phyloP scores from a whole-genome alignment of 2,797 vertebrate species.

The Bucorvus abyssinicus region DNA sequence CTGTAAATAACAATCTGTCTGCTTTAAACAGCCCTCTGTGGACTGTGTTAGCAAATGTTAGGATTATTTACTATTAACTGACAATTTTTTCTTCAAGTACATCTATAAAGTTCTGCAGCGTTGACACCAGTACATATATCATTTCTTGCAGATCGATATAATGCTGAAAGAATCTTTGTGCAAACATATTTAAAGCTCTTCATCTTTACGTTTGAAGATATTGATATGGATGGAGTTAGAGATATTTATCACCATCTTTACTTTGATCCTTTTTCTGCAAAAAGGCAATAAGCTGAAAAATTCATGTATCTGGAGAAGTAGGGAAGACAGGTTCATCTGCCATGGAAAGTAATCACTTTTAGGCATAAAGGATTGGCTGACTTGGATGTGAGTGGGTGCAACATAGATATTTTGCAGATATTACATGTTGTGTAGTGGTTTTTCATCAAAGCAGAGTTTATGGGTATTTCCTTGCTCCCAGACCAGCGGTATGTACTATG shows the following conservation, averaged over 20 bases:
- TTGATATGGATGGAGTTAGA: background rate
- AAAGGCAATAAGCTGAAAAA: background rate
- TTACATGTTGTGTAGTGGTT: background rate
- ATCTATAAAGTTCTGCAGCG: background rate
- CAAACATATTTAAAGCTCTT: slow-evolving; percentile 17
- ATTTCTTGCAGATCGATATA: background rate
- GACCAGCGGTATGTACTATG: background rate
- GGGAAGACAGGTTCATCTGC: background rate
- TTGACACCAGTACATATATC: background rate
- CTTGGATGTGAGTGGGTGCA: background rate
- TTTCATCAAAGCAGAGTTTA: slow-evolving; percentile 2
- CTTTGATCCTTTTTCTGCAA: background rate
- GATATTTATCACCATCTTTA: background rate
- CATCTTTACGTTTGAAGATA: background rate
- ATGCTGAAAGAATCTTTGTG: background rate
- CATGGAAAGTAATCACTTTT: background rate
- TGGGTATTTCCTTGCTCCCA: background rate
- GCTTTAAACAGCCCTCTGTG: background rate
- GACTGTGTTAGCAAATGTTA: slow-evolving; percentile 4
- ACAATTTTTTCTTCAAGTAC: background rate
- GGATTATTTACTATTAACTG: background rate
- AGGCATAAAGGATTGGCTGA: background rate
- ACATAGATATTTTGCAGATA: background rate
- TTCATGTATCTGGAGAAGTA: background rate
- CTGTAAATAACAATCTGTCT: slow-evolving; percentile 34